Evolutionary conservation across 1,140 invertebrate species (phyloP).

Genomic region (Temnothorax longispinosus): DNA sequence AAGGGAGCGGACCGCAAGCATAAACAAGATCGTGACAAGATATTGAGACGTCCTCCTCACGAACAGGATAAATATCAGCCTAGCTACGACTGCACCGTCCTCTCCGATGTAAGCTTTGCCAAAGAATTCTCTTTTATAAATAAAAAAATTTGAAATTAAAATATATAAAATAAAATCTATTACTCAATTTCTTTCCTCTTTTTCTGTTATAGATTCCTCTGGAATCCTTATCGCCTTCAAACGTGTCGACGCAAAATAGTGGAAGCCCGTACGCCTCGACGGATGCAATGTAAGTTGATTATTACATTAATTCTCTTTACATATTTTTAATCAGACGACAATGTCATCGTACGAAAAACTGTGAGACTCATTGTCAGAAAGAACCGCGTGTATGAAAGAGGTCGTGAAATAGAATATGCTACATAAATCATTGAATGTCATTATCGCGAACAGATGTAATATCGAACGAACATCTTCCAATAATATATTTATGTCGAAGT

Average conservation of each 20-base stretch:
- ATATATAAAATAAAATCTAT: not conserved
- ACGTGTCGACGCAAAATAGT: conserved; percentile 74
- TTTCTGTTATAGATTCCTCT: conserved; percentile 82
- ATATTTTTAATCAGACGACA: not conserved
- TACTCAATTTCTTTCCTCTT: not conserved
- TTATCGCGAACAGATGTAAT: not conserved
- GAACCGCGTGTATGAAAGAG: not conserved
- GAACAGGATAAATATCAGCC: conserved; percentile 98
- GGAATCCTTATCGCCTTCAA: conserved; percentile 81
- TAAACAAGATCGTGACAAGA: conserved; percentile 98
- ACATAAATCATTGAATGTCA: too few species aligned
- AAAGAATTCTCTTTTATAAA: not conserved
- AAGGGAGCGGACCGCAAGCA: conserved; percentile 99
- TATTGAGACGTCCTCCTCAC: conserved; percentile 92
- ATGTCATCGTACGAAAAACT: not conserved
- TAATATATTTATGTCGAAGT: not conserved
- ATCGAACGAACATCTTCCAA: not conserved
- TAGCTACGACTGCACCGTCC: conserved; percentile 97
- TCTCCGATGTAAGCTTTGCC: conserved; percentile 91
- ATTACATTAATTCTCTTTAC: not conserved
- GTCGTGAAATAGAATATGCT: not conserved
- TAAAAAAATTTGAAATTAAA: conserved; percentile 2
- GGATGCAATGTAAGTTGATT: conserved; percentile 78
- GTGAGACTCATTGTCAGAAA: not conserved
- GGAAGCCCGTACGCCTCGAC: conserved; percentile 78